These are phyloP conservation scores for Tetramorium alpestre DNA, from an alignment of 1,140 invertebrate genomes.

Conservation along the genomic window DNA sequence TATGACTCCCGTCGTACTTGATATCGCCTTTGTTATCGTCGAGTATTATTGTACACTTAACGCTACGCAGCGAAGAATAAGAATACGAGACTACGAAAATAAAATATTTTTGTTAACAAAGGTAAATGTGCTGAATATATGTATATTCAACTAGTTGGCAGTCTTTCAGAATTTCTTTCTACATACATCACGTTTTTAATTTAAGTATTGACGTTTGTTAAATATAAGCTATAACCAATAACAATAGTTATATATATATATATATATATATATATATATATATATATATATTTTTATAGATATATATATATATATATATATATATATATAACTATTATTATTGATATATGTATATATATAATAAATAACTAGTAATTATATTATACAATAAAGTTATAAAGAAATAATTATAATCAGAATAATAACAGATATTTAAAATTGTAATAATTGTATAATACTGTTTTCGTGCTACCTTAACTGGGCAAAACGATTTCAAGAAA, in stretches of 20 bases:
- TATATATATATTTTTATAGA: too few relatives aligned
- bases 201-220: not conserved
- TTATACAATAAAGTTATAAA: not conserved
- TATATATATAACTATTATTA: too few relatives aligned
- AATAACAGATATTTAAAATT: not conserved
- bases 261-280: too few relatives aligned
- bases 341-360: not conserved
- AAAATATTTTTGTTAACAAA: conserved; percentile 27
- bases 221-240: not conserved
- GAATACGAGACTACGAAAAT: not conserved
- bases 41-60: conserved; percentile 42
- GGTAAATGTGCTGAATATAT: not conserved
- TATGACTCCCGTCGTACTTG: conserved; percentile 25
- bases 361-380: not conserved
- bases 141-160: not conserved
- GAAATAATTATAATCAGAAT: not conserved
- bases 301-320: too few relatives aligned
- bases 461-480: not conserved
- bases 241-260: not conserved
- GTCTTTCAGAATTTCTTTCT: not conserved
- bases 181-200: not conserved
- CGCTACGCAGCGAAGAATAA: not conserved
- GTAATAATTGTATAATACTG: not conserved
- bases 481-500: not conserved
- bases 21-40: conserved; percentile 44